Evolutionary conservation across 2,888 invertebrate genomes (phyloP).

Genomic region (Taphrorychus bicolor): DNA sequence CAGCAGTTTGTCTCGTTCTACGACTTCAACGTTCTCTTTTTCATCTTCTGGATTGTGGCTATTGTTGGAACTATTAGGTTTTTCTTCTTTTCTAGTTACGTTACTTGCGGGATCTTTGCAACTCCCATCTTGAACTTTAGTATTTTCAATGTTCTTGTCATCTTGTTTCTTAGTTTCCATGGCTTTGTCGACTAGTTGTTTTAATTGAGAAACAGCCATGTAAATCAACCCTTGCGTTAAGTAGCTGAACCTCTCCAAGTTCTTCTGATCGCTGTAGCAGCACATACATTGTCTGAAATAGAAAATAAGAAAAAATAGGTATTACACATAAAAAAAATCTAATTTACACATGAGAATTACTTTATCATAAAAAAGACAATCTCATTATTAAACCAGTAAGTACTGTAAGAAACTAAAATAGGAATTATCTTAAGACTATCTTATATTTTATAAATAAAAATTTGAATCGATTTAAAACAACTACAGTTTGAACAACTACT

Average conservation of each 20-base stretch:
- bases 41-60: constrained; percentile 43
- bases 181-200: constrained; percentile 65
- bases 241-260: constrained; percentile 89
- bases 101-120: background rate
- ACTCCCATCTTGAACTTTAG: constrained; percentile 49
- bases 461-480: too few relatives aligned
- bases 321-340: background rate
- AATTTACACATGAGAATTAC: too few relatives aligned
- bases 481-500: too few relatives aligned
- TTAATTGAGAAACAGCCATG: constrained; percentile 82
- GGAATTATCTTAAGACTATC: too few relatives aligned
- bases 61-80: background rate
- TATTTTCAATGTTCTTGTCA: constrained; percentile 36
- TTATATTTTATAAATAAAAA: too few relatives aligned
- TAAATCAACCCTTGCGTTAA: constrained; percentile 88
- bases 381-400: too few relatives aligned
- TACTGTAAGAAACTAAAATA: too few relatives aligned
- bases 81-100: constrained; percentile 55
- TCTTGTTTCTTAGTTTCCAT: constrained; percentile 38
- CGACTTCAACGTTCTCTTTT: constrained; percentile 62
- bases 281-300: constrained; percentile 90
- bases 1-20: constrained; percentile 88
- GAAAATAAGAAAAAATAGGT: constrained; percentile 10
- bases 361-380: too few relatives aligned
- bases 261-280: constrained; percentile 90